Base-by-base conservation (phyloP, 2,888 invertebrate genomes). In the Plutella xylostella region DNA sequence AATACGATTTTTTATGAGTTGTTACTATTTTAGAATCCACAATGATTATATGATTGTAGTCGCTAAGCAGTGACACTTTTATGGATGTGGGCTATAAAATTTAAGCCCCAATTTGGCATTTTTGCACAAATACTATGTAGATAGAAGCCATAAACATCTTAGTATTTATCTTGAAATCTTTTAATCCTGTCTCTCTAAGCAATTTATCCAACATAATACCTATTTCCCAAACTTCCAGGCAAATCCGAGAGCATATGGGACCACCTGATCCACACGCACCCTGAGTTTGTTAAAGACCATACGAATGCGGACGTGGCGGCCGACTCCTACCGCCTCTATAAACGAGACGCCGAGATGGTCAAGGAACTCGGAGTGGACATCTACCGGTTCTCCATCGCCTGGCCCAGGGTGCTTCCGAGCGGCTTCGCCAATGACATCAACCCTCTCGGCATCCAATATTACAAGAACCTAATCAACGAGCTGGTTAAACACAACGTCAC, bases 371-470 rank as follows among this genome's bases (percentile, higher is more conserved):
- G 89, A 11, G 89, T 89, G 0, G 73, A 89, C 52, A 85, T 89
- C 48, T 92, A 91, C 65, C 83, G 91, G 34, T 92, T 92, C 65
- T 91, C 91, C 0, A 83, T 92, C 54, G 88, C 92, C 0, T 94
- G 94, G 94, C 72, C 90, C 0, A 77, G 94, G 42, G 82, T 94
- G 39, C 71, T 94, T 51, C 92, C 93, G 0, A 86, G 84, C 11
- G 93, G 92, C 9, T 80, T 87, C 45, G 82, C 86, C 11, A 87
- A 89, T 56, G 62, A 86, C 17, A 75, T 92, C 17, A 95, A 92
- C 62, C 73, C 84, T 33, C 82, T 86, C 2, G 95, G 92, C 15
- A 80, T 95, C 11, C 74, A 87, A 46, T 93, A 93, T 69, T 96
- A 96, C 66, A 89, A 88, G 58, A 86, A 89, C 52, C 70, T 96